Evolutionary conservation across 2,888 invertebrate species (phyloP).

Genomic region (Kryphioiulus occultus): DNA sequence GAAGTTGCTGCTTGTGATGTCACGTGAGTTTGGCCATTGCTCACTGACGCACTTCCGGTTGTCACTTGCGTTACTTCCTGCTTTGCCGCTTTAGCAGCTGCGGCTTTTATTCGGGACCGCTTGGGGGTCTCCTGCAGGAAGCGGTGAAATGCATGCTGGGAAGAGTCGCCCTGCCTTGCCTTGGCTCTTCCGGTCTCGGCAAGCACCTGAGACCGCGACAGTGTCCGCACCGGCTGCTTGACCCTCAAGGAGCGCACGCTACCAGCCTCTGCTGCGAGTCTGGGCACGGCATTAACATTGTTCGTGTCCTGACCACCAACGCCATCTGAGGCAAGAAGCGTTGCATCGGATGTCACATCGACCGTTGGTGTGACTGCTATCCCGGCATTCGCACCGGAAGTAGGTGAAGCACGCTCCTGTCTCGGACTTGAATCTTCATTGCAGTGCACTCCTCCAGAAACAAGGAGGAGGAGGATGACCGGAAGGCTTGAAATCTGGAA

Average conservation of each 20-base stretch:
- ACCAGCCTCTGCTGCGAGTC: background rate
- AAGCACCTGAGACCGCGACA: slow-evolving; percentile 41
- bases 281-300: background rate
- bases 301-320: background rate
- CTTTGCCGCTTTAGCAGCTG: background rate
- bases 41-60: background rate
- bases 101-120: slow-evolving; percentile 41
- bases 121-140: slow-evolving; percentile 56
- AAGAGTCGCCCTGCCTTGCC: slow-evolving; percentile 55
- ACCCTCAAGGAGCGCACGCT: background rate
- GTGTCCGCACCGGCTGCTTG: slow-evolving; percentile 2
- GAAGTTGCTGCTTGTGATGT: background rate
- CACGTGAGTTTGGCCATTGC: background rate
- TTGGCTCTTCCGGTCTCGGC: slow-evolving; percentile 33
- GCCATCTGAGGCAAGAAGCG: background rate
- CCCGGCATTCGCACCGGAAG: background rate
- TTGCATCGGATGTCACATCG: background rate
- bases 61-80: background rate
- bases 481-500: background rate
- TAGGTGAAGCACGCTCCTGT: background rate
- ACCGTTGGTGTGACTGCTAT: background rate
- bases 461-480: slow-evolving; percentile 2
- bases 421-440: background rate
- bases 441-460: background rate
- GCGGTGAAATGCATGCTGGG: slow-evolving; percentile 57